Base-by-base conservation (phyloP, 1,140 invertebrate species). In the Drosophila nebulosa region DNA sequence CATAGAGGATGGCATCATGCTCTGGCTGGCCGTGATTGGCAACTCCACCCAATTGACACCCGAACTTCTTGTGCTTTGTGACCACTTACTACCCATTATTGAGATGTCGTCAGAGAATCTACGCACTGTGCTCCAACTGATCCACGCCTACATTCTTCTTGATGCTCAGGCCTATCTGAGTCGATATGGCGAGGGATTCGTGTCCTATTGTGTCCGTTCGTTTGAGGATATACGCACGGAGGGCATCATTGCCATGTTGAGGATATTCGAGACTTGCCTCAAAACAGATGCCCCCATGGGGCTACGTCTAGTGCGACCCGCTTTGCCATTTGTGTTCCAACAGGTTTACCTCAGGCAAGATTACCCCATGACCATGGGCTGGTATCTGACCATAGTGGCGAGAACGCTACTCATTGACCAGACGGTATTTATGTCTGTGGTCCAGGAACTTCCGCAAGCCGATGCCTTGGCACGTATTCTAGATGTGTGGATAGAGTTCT, bases 1-100 rank as follows among this genome's bases (percentile, higher is more conserved):
- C 42, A 92, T 98, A 70, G 97, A 99, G 92, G 98, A 99, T 92
- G 97, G 97, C 0, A 92, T 99, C 30, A 96, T 97, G 77, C 93
- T 99, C 57, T 99, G 98, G 97, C 92, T 95, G 55, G 95, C 95
- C 3, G 94, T 97, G 10, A 92, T 99, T 57, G 95, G 97, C 88
- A 96, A 96, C 84, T 93, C 95, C 1, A 93, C 95, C 0, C 84
- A 90, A 0, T 91, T 94, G 32, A 94, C 93, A 0, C 92, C 93
- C 12, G 93, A 94, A 56, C 93, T 97, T 36, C 92, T 98, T 76
- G 93, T 94, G 66, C 92, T 98, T 10, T 95, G 96, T 76, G 92
- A 93, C 64, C 96, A 97, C 91, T 93, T 98, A 91, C 93, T 95
- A 53, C 93, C 94, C 21, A 93, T 98, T 56, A 92, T 98, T 73